A percentile compares a stretch with the other conserved stretches of the same genome.
These are phyloP conservation scores for Galeruca laticollis DNA, from an alignment of 2,888 invertebrate species.

Conservation along the genomic window DNA sequence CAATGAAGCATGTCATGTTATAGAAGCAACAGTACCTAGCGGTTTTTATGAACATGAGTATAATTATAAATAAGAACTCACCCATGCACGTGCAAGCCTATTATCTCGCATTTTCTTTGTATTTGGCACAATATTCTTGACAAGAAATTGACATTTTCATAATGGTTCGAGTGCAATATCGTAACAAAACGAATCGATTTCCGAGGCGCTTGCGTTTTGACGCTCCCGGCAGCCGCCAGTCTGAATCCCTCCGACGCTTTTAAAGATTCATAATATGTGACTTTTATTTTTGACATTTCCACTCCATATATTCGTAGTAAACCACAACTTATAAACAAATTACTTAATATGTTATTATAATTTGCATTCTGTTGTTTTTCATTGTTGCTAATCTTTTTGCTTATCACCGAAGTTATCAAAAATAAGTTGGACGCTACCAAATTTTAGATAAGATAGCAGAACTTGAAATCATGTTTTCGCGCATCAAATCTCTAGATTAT, in stretches of 20 bases:
- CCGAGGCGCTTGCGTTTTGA: conserved; percentile 23
- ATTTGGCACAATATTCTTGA: conserved; percentile 60
- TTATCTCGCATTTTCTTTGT: conserved; percentile 64
- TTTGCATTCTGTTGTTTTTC: too few relatives aligned
- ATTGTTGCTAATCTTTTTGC: too few relatives aligned
- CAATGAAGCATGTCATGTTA: conserved; percentile 10
- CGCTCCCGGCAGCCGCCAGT: conserved; percentile 15
- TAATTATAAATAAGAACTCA: conserved; percentile 56
- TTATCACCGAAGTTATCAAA: too few relatives aligned
- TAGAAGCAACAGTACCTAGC: conserved; percentile 1
- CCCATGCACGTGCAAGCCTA: conserved; percentile 57
- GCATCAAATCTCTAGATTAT: too few relatives aligned
- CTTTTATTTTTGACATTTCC: neutral
- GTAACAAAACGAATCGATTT: conserved; percentile 33
- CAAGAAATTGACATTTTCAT: conserved; percentile 65
- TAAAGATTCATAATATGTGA: conserved; percentile 19
- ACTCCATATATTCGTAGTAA: neutral
- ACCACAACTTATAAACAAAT: too few relatives aligned
- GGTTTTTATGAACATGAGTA: neutral
- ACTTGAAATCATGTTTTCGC: too few relatives aligned
- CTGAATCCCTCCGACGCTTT: conserved; percentile 12
- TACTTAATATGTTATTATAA: too few relatives aligned
- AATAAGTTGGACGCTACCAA: too few relatives aligned
- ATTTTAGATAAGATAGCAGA: too few relatives aligned
- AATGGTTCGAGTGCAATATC: conserved; percentile 45